phyloP scores from a whole-genome alignment of 2,888 invertebrate genomes.

The Choristoneura rosaceana region DNA sequence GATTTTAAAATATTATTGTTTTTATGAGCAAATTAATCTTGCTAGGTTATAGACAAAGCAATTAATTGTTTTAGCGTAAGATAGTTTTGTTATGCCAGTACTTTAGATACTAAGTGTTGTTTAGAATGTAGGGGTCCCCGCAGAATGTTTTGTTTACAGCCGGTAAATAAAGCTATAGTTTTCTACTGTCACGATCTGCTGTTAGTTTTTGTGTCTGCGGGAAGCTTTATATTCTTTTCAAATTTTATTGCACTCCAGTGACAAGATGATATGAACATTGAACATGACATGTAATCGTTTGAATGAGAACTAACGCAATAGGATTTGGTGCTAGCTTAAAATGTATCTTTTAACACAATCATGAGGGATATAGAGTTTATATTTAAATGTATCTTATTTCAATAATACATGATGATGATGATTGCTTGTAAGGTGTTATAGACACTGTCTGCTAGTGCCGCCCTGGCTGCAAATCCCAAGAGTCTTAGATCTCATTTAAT shows the following conservation, averaged over 20 bases:
- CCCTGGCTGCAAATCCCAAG: not conserved
- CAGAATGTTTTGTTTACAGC: not conserved
- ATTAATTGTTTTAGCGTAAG: constrained; percentile 30
- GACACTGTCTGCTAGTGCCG: not conserved
- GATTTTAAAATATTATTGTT: constrained; percentile 23
- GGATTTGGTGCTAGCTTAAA: constrained; percentile 4
- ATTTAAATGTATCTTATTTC: not conserved
- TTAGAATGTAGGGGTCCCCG: constrained; percentile 19
- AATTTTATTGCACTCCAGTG: constrained; percentile 34
- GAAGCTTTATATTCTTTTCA: constrained; percentile 16
- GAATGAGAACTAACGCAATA: not conserved
- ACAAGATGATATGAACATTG: not conserved
- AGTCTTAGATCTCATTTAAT: constrained; percentile 2
- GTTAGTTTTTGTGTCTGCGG: not conserved
- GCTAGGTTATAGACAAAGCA: constrained; percentile 23
- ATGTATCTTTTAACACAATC: not conserved
- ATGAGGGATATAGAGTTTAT: not conserved
- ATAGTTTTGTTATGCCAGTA: constrained; percentile 32
- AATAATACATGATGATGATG: not conserved
- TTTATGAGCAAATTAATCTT: constrained; percentile 16
- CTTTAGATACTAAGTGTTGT: constrained; percentile 36
- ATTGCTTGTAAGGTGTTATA: not conserved
- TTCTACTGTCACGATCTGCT: not conserved
- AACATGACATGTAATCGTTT: not conserved
- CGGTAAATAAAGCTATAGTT: not conserved